Base-by-base conservation (phyloP, 2,888 invertebrate genomes). In the Schrankia costaestrigalis region DNA sequence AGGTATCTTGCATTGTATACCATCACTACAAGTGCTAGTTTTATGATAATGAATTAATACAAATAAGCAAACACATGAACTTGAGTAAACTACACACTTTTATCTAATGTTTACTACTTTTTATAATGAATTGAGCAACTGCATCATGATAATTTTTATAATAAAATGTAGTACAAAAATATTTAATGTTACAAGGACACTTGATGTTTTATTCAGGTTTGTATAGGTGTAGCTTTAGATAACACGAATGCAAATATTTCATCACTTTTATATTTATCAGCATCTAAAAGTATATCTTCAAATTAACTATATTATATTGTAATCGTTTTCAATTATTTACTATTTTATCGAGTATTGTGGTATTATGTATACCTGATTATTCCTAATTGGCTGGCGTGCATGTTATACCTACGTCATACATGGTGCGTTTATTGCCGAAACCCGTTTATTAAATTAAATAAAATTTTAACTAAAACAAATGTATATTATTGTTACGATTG, bases 141-240 rank as follows among this genome's bases (percentile, higher is more conserved):
- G 41, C 49, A 53, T 51, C 45, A 50, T 49, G 56, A 55, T 51
- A 50, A 57, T 57, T 42, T n/a, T 64, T 51, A 52, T 65, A 56
- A 58, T 56, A 48, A 63, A 54, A 59, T 49, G 51, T 67, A 65
- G 66, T 65, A 68, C 67, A 71, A 69, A 61, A 56, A 55, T 57
- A 60, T 67, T 66, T 63, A 60, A 64, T 60, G 58, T 66, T 57
- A 58, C 57, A 59, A 63, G 54, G 41, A 56, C 63, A 66, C 59
- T 47, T 61, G 60, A 62, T 64, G 59, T 66, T 66, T 60, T 50
- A 67, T 63, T 63, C 54, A 63, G 60, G 45, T 67, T 64, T 70
- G 59, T 59, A 59, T 59, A 63, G 53, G 60, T 53, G 36, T 54
- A 55, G 44, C 26, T 46, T 13, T 55, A 56, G 44, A 42, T 35